Percentiles rank a stretch among this genome's conserved stretches.
phyloP scores from a whole-genome alignment of 2,113 vertebrate species.

The Actenoides hombroni region DNA sequence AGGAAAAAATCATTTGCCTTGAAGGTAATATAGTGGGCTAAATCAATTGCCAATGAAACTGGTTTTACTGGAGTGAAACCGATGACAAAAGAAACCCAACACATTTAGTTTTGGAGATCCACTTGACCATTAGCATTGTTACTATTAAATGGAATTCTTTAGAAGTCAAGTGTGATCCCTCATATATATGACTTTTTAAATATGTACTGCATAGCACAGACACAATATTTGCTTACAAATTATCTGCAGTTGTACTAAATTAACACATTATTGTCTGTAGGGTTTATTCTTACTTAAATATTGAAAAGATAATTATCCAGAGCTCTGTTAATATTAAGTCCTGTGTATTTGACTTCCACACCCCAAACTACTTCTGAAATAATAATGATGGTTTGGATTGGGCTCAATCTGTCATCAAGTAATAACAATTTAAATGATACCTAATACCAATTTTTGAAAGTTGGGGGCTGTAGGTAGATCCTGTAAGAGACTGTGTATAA shows the following conservation, averaged over 20 bases:
- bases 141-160: neutral
- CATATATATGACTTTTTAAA: neutral
- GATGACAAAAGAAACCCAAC: neutral
- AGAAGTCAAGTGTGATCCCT: neutral
- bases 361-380: neutral
- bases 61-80: neutral
- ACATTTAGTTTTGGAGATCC: neutral
- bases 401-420: neutral
- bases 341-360: neutral
- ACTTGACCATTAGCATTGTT: neutral
- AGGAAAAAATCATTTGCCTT: conserved; percentile 1
- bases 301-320: neutral
- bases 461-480: neutral
- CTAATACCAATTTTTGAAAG: neutral
- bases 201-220: neutral
- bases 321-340: neutral
- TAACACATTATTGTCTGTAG: neutral
- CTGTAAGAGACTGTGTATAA: neutral
- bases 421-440: neutral
- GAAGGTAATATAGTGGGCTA: neutral
- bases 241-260: neutral
- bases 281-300: neutral
- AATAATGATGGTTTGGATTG: neutral
- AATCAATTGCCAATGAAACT: conserved; percentile 18
- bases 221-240: neutral